These are phyloP conservation scores for Podotricha telesiphe DNA, from an alignment of 2,888 invertebrate genomes.

Conservation along the genomic window DNA sequence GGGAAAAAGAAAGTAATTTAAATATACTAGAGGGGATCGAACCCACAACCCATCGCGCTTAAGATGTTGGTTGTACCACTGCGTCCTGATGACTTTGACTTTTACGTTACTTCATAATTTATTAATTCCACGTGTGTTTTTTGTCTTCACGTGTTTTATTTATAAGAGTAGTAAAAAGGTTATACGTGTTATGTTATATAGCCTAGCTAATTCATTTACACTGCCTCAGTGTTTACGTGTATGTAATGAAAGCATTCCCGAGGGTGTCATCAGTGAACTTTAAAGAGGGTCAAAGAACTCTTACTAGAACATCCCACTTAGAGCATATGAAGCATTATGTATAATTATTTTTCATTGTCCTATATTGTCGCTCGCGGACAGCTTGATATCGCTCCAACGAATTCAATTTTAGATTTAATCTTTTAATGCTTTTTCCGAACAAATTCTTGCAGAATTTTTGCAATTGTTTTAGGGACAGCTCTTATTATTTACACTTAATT, in stretches of 20 bases:
- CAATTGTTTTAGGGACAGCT: neutral
- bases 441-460: neutral
- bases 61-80: no score
- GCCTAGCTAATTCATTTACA: slow-evolving; percentile 34
- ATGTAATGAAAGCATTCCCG: slow-evolving; percentile 40
- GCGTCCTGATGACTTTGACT: no score
- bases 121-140: neutral
- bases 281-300: slow-evolving; percentile 36
- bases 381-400: slow-evolving; percentile 19
- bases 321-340: slow-evolving; percentile 35
- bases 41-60: no score
- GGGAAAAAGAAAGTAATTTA: no score
- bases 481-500: slow-evolving; percentile 10
- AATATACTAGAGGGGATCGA: no score
- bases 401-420: slow-evolving; percentile 39
- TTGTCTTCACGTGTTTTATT: neutral
- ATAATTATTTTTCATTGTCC: slow-evolving; percentile 31
- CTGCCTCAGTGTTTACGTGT: slow-evolving; percentile 30
- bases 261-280: slow-evolving; percentile 39
- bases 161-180: slow-evolving; percentile 10
- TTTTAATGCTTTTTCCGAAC: slow-evolving; percentile 28
- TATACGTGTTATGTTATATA: slow-evolving; percentile 20
- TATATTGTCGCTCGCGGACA: slow-evolving; percentile 31
- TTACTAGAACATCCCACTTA: slow-evolving; percentile 37
- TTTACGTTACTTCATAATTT: neutral